phyloP scores from a whole-genome alignment of 2,113 vertebrate species.

The Sander vitreus region DNA sequence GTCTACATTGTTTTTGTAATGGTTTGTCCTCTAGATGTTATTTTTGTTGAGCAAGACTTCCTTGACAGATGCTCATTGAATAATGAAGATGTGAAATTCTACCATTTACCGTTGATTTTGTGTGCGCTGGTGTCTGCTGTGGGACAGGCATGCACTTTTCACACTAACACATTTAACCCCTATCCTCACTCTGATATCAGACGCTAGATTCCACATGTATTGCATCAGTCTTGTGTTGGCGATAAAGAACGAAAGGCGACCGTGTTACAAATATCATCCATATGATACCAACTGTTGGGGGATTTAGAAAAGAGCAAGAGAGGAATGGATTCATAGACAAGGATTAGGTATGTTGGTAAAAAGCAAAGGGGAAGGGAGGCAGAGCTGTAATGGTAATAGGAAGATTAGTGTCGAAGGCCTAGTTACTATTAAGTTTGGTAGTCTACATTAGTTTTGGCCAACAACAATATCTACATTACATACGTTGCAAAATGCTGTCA shows the following conservation, averaged over 20 bases:
- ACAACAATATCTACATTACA: neutral
- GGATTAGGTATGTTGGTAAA: neutral
- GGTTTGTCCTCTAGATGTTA: conserved; percentile 21
- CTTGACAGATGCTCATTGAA: conserved; percentile 23
- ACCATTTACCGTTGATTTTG: conserved; percentile 11
- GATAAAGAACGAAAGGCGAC: conserved; percentile 13
- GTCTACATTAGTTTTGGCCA: neutral
- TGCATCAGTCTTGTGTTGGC: conserved; percentile 38
- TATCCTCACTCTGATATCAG: conserved; percentile 5
- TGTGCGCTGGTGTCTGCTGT: conserved; percentile 1
- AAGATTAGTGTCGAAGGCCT: neutral
- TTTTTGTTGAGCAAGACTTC: conserved; percentile 18
- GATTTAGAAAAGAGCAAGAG: conserved; percentile 1
- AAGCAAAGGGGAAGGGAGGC: neutral
- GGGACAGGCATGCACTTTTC: neutral
- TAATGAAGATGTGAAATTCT: conserved; percentile 49
- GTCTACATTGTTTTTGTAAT: conserved; percentile 46
- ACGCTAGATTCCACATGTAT: conserved; percentile 31
- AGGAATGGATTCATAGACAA: conserved; percentile 13
- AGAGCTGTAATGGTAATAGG: neutral
- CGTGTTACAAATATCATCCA: conserved; percentile 36
- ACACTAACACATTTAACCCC: conserved; percentile 4
- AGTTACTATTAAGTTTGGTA: conserved; percentile 9
- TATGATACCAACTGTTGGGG: conserved; percentile 24
- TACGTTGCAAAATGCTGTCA: neutral